Evolutionary conservation across 2,888 invertebrate species (phyloP).

Genomic region (Calliphora vomitoria): DNA sequence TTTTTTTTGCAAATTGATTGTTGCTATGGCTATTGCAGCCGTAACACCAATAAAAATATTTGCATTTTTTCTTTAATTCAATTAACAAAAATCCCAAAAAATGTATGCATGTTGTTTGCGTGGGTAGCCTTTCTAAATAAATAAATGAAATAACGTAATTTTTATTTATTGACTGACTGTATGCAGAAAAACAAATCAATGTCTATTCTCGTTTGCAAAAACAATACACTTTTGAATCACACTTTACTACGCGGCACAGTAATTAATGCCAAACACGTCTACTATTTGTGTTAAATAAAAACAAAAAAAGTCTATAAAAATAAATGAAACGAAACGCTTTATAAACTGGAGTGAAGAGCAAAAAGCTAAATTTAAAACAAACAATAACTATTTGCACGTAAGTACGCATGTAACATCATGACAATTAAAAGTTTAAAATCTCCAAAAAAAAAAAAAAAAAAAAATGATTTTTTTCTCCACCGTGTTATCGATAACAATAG

Average conservation of each 20-base stretch:
- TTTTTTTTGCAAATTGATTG: neutral
- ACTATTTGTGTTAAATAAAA: conserved; percentile 34
- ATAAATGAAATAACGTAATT: neutral
- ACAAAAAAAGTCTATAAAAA: neutral
- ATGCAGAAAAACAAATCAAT: conserved; percentile 40
- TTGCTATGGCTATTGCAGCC: conserved; percentile 1
- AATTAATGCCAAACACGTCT: conserved; percentile 39
- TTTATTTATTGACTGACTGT: conserved; percentile 13
- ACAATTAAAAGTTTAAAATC: neutral
- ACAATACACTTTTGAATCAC: conserved; percentile 13
- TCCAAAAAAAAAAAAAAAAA: no score
- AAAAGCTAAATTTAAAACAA: neutral
- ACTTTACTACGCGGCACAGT: neutral
- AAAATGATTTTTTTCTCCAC: neutral
- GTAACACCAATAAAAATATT: neutral
- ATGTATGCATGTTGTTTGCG: neutral
- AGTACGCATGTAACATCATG: neutral
- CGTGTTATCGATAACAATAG: neutral
- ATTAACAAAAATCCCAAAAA: neutral
- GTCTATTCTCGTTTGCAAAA: neutral
- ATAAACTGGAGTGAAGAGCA: conserved; percentile 18
- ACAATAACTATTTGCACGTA: neutral
- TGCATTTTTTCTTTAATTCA: neutral
- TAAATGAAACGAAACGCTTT: conserved; percentile 1
- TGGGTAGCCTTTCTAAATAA: conserved; percentile 28